phyloP scores from a whole-genome alignment of 2,888 invertebrate species.

The Odontocerum albicorne region DNA sequence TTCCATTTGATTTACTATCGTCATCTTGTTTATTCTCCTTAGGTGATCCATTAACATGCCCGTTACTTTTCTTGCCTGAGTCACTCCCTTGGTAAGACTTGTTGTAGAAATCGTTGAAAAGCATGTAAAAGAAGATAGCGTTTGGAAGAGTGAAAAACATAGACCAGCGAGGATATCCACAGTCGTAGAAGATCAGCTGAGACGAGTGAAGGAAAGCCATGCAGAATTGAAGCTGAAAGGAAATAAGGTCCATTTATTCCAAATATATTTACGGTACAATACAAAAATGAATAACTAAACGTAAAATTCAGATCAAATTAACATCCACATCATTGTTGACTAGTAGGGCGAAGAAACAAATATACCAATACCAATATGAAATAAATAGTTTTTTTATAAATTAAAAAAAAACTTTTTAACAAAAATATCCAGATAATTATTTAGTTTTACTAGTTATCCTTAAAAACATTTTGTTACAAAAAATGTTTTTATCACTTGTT shows the following conservation, averaged over 20 bases:
- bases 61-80: constrained; percentile 41
- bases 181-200: constrained; percentile 82
- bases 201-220: constrained; percentile 83
- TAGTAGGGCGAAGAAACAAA: too few relatives aligned
- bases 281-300: too few relatives aligned
- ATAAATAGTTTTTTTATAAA: too few relatives aligned
- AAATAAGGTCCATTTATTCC: too few relatives aligned
- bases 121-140: constrained; percentile 88
- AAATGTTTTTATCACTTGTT: too few relatives aligned
- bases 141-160: constrained; percentile 85
- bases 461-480: not conserved
- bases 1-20: constrained; percentile 35
- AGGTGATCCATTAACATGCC: constrained; percentile 38
- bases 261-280: too few relatives aligned
- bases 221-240: constrained; percentile 84
- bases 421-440: not conserved
- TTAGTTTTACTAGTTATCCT: not conserved
- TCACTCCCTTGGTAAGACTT: constrained; percentile 64
- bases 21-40: constrained; percentile 38
- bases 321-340: too few relatives aligned
- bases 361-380: too few relatives aligned
- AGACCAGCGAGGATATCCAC: constrained; percentile 85
- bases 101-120: constrained; percentile 91
- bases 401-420: too few relatives aligned
- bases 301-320: too few relatives aligned